Conservation (phyloP, 2,888 invertebrate species). For the Lochmaea crataegi region DNA sequence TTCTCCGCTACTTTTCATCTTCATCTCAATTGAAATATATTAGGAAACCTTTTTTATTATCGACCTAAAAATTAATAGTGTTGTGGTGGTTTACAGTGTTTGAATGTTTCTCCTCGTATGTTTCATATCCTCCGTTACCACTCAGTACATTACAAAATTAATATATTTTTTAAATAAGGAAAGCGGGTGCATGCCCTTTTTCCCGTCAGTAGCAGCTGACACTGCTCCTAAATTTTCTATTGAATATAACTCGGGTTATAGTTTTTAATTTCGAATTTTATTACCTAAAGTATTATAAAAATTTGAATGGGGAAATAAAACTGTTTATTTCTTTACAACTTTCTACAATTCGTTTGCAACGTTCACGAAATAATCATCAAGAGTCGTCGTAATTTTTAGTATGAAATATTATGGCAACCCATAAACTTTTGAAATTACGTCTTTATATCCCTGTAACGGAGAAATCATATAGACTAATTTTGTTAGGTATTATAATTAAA, state of each 20-base stretch:
- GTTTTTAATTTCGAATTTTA: conserved; percentile 4
- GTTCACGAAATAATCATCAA: neutral
- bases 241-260: neutral
- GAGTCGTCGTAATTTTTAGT: neutral
- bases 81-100: no score
- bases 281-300: neutral
- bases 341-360: neutral
- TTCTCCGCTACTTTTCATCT: no score
- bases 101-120: no score
- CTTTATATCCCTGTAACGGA: neutral
- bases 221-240: neutral
- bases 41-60: no score
- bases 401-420: neutral
- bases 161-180: neutral
- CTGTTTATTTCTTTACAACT: neutral
- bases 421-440: neutral
- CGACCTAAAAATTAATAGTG: no score
- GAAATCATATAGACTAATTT: neutral
- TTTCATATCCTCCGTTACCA: no score
- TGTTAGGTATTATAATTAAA: neutral
- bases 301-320: conserved; percentile 6
- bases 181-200: neutral
- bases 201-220: neutral
- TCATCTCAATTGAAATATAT: no score
- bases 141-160: no score